These are phyloP conservation scores for Otolemur garnettii DNA, from an alignment of 2,113 vertebrate genomes.

Conservation along the genomic window DNA sequence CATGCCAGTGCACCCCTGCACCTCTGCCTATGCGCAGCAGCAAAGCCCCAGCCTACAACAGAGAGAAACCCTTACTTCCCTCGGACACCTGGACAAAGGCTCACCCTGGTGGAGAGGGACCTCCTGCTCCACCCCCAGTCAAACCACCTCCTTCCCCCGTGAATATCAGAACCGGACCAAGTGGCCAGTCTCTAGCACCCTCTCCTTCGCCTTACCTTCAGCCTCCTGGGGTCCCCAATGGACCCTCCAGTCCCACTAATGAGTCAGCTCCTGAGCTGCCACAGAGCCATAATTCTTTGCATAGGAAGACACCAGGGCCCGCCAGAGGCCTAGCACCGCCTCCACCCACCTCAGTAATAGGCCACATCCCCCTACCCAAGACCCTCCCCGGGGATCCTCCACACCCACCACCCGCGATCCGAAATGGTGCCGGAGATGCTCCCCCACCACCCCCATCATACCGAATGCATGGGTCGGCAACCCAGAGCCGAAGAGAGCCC, in stretches of 20 bases:
- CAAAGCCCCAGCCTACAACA: slow-evolving; percentile 87
- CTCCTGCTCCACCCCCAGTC: slow-evolving; percentile 85
- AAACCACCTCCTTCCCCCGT: slow-evolving; percentile 91
- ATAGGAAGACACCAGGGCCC: slow-evolving; percentile 88
- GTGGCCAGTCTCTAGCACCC: slow-evolving; percentile 88
- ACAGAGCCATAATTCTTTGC: slow-evolving; percentile 94
- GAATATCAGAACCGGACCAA: slow-evolving; percentile 85
- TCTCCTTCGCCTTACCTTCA: slow-evolving; percentile 93
- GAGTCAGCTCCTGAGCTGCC: slow-evolving; percentile 95
- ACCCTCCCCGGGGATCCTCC: slow-evolving; percentile 89
- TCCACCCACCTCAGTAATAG: slow-evolving; percentile 88
- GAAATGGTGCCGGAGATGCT: slow-evolving; percentile 93
- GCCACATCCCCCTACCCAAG: slow-evolving; percentile 89
- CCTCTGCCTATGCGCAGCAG: slow-evolving; percentile 83
- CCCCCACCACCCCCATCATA: slow-evolving; percentile 94
- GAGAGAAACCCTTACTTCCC: slow-evolving; percentile 89
- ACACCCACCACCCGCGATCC: slow-evolving; percentile 85
- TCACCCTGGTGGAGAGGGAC: slow-evolving; percentile 86
- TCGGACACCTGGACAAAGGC: slow-evolving; percentile 91
- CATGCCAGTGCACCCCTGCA: too few relatives aligned
- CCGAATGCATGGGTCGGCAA: slow-evolving; percentile 90
- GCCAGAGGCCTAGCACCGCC: slow-evolving; percentile 88
- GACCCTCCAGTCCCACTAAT: slow-evolving; percentile 89
- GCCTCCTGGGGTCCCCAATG: slow-evolving; percentile 91
- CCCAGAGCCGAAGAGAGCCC: slow-evolving; percentile 90